These are phyloP conservation scores for Trichoplusia ni DNA, from an alignment of 1,140 invertebrate genomes.

Conservation along the genomic window DNA sequence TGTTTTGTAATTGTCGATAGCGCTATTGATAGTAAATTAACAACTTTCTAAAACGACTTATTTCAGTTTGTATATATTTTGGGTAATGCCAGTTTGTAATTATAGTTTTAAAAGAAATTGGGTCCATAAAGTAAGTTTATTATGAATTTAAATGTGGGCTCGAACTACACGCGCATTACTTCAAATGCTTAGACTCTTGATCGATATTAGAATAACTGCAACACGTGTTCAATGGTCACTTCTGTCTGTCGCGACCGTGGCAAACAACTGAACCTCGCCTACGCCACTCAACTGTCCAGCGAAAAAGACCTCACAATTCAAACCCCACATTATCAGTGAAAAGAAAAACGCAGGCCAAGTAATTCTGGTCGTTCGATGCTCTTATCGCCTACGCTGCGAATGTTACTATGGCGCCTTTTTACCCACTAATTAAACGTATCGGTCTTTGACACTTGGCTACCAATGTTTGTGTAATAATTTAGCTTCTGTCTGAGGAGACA, in stretches of 20 bases:
- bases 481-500: conserved; percentile 37
- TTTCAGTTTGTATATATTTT: too few relatives aligned
- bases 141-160: too few relatives aligned
- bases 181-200: too few relatives aligned
- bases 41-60: too few relatives aligned
- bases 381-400: conserved; percentile 61
- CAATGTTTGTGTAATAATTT: conserved; percentile 56
- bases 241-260: conserved; percentile 53
- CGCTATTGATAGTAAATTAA: too few relatives aligned
- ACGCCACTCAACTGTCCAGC: conserved; percentile 48
- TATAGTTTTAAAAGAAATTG: too few relatives aligned
- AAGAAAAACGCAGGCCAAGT: conserved; percentile 36
- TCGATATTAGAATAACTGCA: conserved; percentile 6
- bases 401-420: conserved; percentile 63
- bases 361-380: conserved; percentile 45
- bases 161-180: too few relatives aligned
- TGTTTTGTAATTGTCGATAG: too few relatives aligned
- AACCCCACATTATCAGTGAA: conserved; percentile 31
- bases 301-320: conserved; percentile 43
- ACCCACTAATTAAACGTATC: conserved; percentile 74
- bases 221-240: conserved; percentile 51
- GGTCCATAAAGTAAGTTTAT: too few relatives aligned
- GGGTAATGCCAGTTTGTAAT: too few relatives aligned
- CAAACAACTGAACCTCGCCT: conserved; percentile 57
- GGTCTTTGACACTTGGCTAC: conserved; percentile 67